Conservation (phyloP, 2,888 invertebrate species). For the Leptinotarsa rubiginosa region DNA sequence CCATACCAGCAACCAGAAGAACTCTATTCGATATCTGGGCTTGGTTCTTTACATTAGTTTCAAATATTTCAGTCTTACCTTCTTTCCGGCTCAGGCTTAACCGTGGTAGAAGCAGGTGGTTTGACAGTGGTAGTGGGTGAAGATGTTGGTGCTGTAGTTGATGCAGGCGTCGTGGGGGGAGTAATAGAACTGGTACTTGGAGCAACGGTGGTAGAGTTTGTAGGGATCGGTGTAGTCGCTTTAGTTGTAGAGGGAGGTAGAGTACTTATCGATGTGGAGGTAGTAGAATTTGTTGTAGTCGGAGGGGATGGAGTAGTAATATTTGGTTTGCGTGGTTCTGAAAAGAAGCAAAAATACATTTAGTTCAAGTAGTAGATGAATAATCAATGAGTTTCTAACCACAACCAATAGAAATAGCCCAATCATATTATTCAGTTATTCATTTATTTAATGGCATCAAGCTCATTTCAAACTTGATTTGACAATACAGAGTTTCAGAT, state of each 20-base stretch:
- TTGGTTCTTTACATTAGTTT: background rate
- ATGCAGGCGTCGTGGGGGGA: slow-evolving; percentile 36
- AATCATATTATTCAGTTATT: too few relatives aligned
- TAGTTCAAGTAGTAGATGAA: background rate
- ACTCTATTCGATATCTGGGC: too few relatives aligned
- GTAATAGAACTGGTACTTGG: slow-evolving; percentile 43
- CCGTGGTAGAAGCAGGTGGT: slow-evolving; percentile 24
- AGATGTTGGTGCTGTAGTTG: slow-evolving; percentile 50
- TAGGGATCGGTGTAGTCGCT: slow-evolving; percentile 43
- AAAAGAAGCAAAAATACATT: background rate
- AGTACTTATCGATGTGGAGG: slow-evolving; percentile 44
- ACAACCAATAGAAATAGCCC: too few relatives aligned
- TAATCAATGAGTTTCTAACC: background rate
- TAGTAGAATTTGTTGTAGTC: slow-evolving; percentile 9
- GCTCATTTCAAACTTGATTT: too few relatives aligned
- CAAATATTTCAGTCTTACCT: slow-evolving; percentile 28
- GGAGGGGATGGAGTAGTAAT: background rate
- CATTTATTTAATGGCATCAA: too few relatives aligned
- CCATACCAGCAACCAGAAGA: too few relatives aligned
- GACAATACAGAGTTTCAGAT: too few relatives aligned
- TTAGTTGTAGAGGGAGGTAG: slow-evolving; percentile 35
- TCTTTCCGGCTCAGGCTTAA: slow-evolving; percentile 59
- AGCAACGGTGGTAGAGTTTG: slow-evolving; percentile 39
- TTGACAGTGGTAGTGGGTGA: slow-evolving; percentile 21
- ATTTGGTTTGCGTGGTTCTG: background rate